Conservation (phyloP, 2,797 vertebrate species). For the Propithecus deckenii region DNA sequence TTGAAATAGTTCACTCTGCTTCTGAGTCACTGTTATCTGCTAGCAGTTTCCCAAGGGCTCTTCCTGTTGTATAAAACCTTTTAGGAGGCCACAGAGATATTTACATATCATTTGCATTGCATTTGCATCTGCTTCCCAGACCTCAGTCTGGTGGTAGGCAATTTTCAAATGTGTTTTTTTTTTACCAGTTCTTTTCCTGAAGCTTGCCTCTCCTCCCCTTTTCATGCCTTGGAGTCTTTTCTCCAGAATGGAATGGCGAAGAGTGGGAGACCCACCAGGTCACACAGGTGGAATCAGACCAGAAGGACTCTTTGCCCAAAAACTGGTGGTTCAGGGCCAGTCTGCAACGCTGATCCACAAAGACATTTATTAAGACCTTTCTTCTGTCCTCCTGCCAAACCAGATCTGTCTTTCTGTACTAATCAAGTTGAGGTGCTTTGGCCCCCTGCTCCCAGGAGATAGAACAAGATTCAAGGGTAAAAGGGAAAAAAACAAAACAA, state of each 20-base stretch:
- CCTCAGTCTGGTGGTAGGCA: neutral
- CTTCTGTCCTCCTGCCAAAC: slow-evolving; percentile 56
- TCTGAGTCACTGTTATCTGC: slow-evolving; percentile 64
- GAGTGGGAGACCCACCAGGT: neutral
- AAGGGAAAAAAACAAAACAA: neutral
- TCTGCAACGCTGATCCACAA: neutral
- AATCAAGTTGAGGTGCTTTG: slow-evolving; percentile 71
- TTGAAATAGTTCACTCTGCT: slow-evolving; percentile 63
- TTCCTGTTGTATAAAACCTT: slow-evolving; percentile 55
- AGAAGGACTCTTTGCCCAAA: neutral
- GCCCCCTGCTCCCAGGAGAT: slow-evolving; percentile 61
- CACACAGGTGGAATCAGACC: neutral
- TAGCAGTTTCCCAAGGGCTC: slow-evolving; percentile 62
- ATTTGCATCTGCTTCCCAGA: slow-evolving; percentile 60
- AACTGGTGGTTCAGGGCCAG: neutral
- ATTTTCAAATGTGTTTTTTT: slow-evolving; percentile 6
- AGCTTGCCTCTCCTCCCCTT: neutral
- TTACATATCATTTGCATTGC: slow-evolving; percentile 71
- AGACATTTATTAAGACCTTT: slow-evolving; percentile 54
- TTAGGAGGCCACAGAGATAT: slow-evolving; percentile 55
- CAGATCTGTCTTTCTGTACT: slow-evolving; percentile 62
- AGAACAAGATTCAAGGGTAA: slow-evolving; percentile 50
- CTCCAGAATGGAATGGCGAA: neutral
- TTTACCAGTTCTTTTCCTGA: neutral
- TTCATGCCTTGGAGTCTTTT: neutral